Percentiles rank a stretch among this genome's conserved stretches.
Conservation (phyloP, 2,888 invertebrate genomes). For the Drosophila subquinaria region DNA sequence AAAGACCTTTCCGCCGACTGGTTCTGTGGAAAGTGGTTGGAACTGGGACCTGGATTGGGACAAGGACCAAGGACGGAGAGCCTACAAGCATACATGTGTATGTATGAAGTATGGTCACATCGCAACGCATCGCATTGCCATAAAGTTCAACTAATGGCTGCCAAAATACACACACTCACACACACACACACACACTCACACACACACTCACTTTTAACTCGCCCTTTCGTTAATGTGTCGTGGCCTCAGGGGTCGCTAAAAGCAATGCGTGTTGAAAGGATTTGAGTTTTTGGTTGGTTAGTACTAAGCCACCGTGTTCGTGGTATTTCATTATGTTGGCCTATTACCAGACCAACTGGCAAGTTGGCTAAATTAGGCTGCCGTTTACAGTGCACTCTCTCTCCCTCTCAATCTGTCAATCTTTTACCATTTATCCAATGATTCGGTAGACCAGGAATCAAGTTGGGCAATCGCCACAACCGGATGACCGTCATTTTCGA, state of each 20-base stretch:
- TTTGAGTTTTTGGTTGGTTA: slow-evolving; percentile 46
- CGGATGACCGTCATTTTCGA: slow-evolving; percentile 43
- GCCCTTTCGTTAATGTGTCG: slow-evolving; percentile 45
- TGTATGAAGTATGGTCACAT: slow-evolving; percentile 3
- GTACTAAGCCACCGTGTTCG: neutral
- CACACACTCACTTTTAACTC: slow-evolving; percentile 35
- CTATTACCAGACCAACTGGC: slow-evolving; percentile 2
- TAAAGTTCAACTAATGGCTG: slow-evolving; percentile 65
- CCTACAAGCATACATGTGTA: slow-evolving; percentile 1
- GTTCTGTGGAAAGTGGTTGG: slow-evolving; percentile 40
- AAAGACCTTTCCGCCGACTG: slow-evolving; percentile 72
- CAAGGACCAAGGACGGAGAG: neutral
- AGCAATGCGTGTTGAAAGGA: slow-evolving; percentile 77
- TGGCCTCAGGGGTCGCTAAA: slow-evolving; percentile 38
- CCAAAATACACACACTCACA: slow-evolving; percentile 29
- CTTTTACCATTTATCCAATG: slow-evolving; percentile 2
- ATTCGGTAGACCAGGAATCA: slow-evolving; percentile 28
- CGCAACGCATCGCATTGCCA: slow-evolving; percentile 11
- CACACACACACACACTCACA: slow-evolving; percentile 11
- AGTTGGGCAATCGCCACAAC: slow-evolving; percentile 11
- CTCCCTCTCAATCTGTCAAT: neutral
- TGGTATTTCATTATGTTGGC: slow-evolving; percentile 27
- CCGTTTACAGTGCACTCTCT: neutral
- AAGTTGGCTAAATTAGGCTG: slow-evolving; percentile 44
- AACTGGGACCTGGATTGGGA: neutral